Percentiles rank a stretch among this genome's conserved stretches.
These are phyloP conservation scores for Atta colombica DNA, from an alignment of 1,140 invertebrate genomes.

Conservation along the genomic window DNA sequence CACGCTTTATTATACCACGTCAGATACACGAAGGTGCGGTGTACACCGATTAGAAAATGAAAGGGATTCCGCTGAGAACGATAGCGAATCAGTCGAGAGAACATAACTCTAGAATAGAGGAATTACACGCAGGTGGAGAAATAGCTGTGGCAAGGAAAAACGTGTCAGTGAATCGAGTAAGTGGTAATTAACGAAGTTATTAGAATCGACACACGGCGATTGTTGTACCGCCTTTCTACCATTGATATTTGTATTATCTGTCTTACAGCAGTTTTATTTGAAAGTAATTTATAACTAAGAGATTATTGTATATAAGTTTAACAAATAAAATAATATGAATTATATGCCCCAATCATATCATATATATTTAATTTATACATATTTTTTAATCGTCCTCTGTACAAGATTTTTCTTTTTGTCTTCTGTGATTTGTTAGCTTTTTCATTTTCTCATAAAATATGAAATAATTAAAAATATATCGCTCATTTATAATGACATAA, in stretches of 20 bases:
- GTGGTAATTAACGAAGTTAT: slow-evolving; percentile 19
- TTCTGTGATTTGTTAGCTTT: not conserved
- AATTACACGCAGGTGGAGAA: slow-evolving; percentile 11
- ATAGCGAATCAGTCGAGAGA: slow-evolving; percentile 40
- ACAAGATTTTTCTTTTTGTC: not conserved
- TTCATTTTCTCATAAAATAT: not conserved
- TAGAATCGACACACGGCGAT: not conserved
- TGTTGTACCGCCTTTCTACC: not conserved
- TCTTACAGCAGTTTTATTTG: not conserved
- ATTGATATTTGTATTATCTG: not conserved
- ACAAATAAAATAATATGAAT: slow-evolving; percentile 10
- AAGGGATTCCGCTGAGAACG: slow-evolving; percentile 51
- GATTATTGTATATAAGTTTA: not conserved
- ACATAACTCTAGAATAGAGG: not conserved
- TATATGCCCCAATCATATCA: not conserved
- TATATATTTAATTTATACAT: not conserved
- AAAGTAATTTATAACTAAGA: not conserved
- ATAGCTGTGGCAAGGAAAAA: slow-evolving; percentile 4
- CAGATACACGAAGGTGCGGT: slow-evolving; percentile 43
- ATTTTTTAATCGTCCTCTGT: not conserved
- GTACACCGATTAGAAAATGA: slow-evolving; percentile 65
- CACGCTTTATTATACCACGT: slow-evolving; percentile 49
- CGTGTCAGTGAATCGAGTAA: slow-evolving; percentile 19
- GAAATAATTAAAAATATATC: slow-evolving; percentile 4
- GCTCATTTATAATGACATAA: no score